These are phyloP conservation scores for Abrostola tripartita DNA, from an alignment of 2,888 invertebrate species.

Conservation along the genomic window DNA sequence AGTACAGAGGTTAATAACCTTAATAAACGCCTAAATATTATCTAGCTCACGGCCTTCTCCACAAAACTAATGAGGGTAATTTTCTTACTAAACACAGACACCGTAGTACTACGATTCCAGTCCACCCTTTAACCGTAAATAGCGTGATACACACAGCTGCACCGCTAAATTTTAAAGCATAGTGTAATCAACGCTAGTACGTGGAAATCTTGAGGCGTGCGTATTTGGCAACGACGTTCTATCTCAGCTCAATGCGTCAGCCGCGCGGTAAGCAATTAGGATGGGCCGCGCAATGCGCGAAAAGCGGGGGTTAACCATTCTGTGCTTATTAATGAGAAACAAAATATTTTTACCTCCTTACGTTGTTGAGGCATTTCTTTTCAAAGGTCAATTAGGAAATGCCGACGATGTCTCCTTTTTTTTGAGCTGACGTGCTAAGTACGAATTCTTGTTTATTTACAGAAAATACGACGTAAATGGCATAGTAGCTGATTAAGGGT, in stretches of 20 bases:
- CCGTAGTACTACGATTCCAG: conserved; percentile 15
- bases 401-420: too few species aligned
- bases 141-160: conserved; percentile 36
- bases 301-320: conserved; percentile 1
- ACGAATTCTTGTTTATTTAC: too few species aligned
- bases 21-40: too few species aligned
- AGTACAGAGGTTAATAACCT: too few species aligned
- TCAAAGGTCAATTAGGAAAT: too few species aligned
- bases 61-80: too few species aligned
- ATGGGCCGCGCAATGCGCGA: conserved; percentile 37
- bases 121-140: conserved; percentile 31
- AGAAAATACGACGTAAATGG: too few species aligned
- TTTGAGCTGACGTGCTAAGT: too few species aligned
- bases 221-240: conserved; percentile 51
- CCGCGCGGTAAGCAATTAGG: conserved; percentile 47
- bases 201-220: conserved; percentile 47
- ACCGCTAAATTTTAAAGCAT: conserved; percentile 38
- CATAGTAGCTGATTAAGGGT: too few species aligned
- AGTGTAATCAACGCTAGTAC: conserved; percentile 50
- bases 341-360: too few species aligned
- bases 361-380: too few species aligned
- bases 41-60: too few species aligned
- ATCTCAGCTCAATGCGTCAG: conserved; percentile 47
- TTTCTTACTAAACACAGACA: background rate
- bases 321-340: background rate